A percentile compares a stretch with the other conserved stretches of the same genome.
phyloP scores from a whole-genome alignment of 2,888 invertebrate genomes.

The Melanchra persicariae region DNA sequence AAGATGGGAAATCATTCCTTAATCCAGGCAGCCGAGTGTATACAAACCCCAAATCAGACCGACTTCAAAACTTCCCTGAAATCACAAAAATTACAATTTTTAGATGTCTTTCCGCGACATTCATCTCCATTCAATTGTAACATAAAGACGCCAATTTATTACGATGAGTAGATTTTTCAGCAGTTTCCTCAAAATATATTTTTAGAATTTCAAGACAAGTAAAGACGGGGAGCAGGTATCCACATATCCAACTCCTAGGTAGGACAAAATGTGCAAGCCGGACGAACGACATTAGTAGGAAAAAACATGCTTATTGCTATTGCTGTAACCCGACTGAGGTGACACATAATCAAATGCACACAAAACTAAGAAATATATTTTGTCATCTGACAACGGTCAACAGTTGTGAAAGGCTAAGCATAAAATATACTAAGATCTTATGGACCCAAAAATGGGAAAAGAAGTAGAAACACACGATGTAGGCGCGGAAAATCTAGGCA shows the following conservation, averaged over 20 bases:
- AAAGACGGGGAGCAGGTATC: conserved; percentile 49
- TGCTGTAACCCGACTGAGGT: conserved; percentile 41
- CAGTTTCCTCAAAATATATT: conserved; percentile 41
- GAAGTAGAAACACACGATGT: conserved; percentile 39
- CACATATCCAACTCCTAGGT: conserved; percentile 53
- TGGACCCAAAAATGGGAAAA: conserved; percentile 38
- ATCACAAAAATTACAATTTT: conserved; percentile 82
- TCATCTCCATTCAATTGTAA: conserved; percentile 42
- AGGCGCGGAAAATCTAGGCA: conserved; percentile 34
- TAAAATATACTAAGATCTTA: conserved; percentile 34
- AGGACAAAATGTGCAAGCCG: conserved; percentile 54
- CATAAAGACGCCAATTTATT: conserved; percentile 51
- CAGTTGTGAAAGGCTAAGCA: conserved; percentile 27
- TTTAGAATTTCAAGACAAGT: conserved; percentile 53
- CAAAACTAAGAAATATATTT: conserved; percentile 28
- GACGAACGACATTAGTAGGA: conserved; percentile 60
- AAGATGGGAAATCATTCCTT: conserved; percentile 77
- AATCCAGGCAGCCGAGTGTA: conserved; percentile 77
- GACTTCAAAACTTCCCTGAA: conserved; percentile 84
- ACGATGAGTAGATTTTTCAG: conserved; percentile 73
- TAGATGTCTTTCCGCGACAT: conserved; percentile 58
- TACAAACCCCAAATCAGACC: conserved; percentile 82
- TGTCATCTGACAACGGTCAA: conserved; percentile 34
- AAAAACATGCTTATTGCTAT: conserved; percentile 59
- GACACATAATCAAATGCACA: conserved; percentile 39